Evolutionary conservation across 1,140 invertebrate genomes (phyloP), one percentile per base, ranked within the genome.

Genomic region (Thaumatotibia leucotreta): DNA sequence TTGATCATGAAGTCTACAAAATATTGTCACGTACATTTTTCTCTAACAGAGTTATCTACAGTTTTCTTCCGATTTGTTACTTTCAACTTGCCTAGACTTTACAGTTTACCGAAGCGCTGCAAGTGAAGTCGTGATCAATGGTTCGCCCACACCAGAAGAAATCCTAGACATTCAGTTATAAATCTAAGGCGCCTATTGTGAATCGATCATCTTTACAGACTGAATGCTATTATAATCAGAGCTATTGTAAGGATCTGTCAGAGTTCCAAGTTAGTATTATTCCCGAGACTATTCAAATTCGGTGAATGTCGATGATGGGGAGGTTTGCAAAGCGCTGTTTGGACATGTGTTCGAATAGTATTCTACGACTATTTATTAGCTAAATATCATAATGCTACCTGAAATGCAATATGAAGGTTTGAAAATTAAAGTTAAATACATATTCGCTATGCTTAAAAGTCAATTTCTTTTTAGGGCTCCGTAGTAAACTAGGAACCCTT

Each of bases 121-220:
- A 29, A 14, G 10, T 58, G 52, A 58, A 58, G n/a, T 14, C 52
- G 5, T 58, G 52, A 58, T 58, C 52, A 58, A 58, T 58, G 27
- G 52, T 27, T 31, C 23, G 23, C 22, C 6, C 50, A n/a, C 23
- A 5, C 24, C 24, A 27, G n/a, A 58, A 58, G 52, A 58, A 58
- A 58, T 23, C 22, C 52, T 58, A 58, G 52, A 29, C 27, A 31
- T 58, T 24, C 23, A 24, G 24, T 58, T 58, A 58, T 58, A 58
- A 58, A 58, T 58, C 52, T 58, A 58, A 58, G 52, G 4, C 52
- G 52, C 23, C 14, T 58, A 58, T 58, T 58, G 52, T 58, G 52
- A 58, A 27, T 58, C 27, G 4, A 29, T 58, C 52, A 58, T 58
- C 52, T 58, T 27, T 58, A 24, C 20, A 58, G 52, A 58, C 52